Evolutionary conservation across 2,113 vertebrate genomes (phyloP), one percentile per base, ranked within the genome.

Genomic region (Harpagus bidentatus): DNA sequence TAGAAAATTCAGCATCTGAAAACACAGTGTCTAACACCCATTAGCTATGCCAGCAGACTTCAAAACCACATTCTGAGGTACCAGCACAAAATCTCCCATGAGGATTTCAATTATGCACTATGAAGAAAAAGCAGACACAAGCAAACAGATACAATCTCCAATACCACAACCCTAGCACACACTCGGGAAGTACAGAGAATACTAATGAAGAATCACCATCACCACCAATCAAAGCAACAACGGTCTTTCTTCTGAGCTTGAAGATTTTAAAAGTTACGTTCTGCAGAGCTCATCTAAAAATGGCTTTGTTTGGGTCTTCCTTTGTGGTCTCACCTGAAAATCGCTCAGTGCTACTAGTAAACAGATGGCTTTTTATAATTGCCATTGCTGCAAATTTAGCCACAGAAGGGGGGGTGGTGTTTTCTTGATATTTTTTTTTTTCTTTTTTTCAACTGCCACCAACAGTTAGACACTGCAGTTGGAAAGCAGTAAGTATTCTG

Each of bases 301-400:
- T 71, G 63, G 61, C 87, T 97, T 95, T 85, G 83, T 87, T 95
- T 88, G 79, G 66, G 45, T 96, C 90, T 78, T 95, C 38, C 94
- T 95, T 95, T 96, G 96, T 93, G 94, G 71, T 86, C 67, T 93
- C 94, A 96, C 94, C 93, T 95, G 74, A 91, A 95, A 96, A 96
- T 82, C 77, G 59, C 90, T 94, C 84, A n/a, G 45, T 74, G 86
- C 66, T 59, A 53, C 52, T 38, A 84, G 65, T 71, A 88, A 95
- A 95, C 96, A 97, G 96, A 97, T 96, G 97, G 95, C 52, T 52
- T 91, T 94, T 95, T 90, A 85, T 95, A 97, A 97, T 95, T 95
- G 93, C 82, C 89, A 86, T 71, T 81, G 84, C 89, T 55, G 66
- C 45, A 93, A 94, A 79, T 85, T 56, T 61, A 91, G 58, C 55